phyloP scores from a whole-genome alignment of 2,888 invertebrate genomes.

The Ochropacha duplaris region DNA sequence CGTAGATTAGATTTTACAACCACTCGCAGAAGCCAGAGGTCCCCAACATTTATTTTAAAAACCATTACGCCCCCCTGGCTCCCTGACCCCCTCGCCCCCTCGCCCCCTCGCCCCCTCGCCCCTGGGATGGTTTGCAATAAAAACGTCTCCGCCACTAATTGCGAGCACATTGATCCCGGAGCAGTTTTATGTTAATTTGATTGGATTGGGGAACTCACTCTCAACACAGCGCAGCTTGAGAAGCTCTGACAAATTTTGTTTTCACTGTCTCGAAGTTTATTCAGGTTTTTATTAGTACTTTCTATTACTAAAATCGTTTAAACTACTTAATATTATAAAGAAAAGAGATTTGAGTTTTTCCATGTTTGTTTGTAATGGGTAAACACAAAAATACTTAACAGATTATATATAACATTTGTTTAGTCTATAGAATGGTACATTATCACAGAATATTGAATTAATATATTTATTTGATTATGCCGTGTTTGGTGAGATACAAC shows the following conservation, averaged over 20 bases:
- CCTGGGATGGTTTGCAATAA: slow-evolving; percentile 10
- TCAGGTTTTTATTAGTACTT: no score
- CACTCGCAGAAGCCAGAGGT: not conserved
- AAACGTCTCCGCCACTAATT: slow-evolving; percentile 24
- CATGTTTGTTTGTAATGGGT: no score
- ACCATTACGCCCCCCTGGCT: not conserved
- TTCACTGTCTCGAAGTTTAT: not conserved
- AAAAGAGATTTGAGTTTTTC: no score
- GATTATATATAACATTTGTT: no score
- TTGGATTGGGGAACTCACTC: slow-evolving; percentile 10
- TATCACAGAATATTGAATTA: no score
- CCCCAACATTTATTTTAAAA: not conserved
- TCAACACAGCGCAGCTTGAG: not conserved
- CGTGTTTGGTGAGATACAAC: no score
- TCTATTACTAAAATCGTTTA: no score
- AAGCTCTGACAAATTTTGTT: not conserved
- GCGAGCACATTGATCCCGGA: slow-evolving; percentile 15
- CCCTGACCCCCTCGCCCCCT: not conserved
- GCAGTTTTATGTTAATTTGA: slow-evolving; percentile 34
- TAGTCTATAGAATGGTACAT: no score
- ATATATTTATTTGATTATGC: no score
- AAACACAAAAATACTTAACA: no score
- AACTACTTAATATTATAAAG: no score
- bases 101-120: not conserved
- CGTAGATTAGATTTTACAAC: slow-evolving; percentile 1